Base-by-base conservation (phyloP, 2,888 invertebrate genomes). In the Cantharis rufa region DNA sequence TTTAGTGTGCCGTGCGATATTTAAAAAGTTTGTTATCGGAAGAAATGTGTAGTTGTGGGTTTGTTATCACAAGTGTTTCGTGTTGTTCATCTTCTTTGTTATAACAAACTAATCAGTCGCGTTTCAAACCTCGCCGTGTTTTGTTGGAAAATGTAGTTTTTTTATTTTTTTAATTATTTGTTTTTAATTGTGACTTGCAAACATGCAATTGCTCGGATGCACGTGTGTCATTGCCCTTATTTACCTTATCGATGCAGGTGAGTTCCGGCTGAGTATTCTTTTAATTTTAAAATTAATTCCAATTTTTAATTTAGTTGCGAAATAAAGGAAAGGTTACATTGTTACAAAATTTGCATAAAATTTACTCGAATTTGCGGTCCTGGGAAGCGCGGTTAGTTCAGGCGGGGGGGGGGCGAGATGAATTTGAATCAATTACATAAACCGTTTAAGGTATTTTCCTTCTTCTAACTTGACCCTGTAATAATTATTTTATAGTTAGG, bases 181-280 rank as follows among this genome's bases (percentile, higher is more conserved):
- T 32, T 69, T 69, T 66, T 62, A 74, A 63, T 32, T 61, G 75
- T 71, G 74, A 71, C 74, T 70, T 77, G 21, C 61, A 69, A 18
- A 71, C 71, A 74, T 74, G 69, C 77, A 70, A 73, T 71, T 71
- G 71, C 69, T 74, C 77, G 18, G 77, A 61, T 64, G 74, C 66
- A 66, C 69, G 15, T 77, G 63, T 77, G 77, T 77, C 77, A 77
- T 77, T 71, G 74, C 28, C 71, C 77, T 77, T 62, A 48, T 69
- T 15, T 70, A 70, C 28, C 66, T 72, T 9, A 1, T n/a, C n/a
- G 10, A 69, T 18, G 73, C 70, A 76, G 76, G 76, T 76, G 24
- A 72, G 76, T 15, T 21, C n/a, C 48, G 7, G 48, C 13, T 48
- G n/a, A 13, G 11, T 9, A 9, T 24, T 24, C 9, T 11, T 32